phyloP scores from a whole-genome alignment of 2,888 invertebrate genomes.

The Troides aeacus region DNA sequence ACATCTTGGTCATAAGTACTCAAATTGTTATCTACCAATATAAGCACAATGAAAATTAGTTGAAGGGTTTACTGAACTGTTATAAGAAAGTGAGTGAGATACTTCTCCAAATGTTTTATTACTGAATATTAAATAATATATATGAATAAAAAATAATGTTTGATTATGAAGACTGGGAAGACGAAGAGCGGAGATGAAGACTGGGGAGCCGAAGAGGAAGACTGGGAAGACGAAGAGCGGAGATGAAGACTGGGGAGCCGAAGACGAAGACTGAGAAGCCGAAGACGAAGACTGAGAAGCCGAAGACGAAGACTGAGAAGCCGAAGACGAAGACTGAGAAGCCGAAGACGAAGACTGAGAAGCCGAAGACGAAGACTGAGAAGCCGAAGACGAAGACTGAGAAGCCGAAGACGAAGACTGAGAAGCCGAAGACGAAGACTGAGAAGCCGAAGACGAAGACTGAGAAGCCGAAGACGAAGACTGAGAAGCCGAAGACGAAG shows the following conservation, averaged over 20 bases:
- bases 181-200: background rate
- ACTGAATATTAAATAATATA: no score
- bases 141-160: no score
- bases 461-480: slow-evolving; percentile 19
- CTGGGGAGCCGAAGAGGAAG: background rate
- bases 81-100: no score
- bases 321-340: background rate
- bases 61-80: no score
- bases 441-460: slow-evolving; percentile 5
- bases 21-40: no score
- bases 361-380: background rate
- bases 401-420: background rate
- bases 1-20: no score
- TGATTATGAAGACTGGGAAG: slow-evolving; percentile 5
- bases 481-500: slow-evolving; percentile 2
- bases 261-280: slow-evolving; percentile 8
- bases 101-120: no score
- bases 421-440: slow-evolving; percentile 19
- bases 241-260: background rate
- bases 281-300: background rate
- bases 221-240: background rate
- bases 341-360: slow-evolving; percentile 4
- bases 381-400: slow-evolving; percentile 21
- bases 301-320: slow-evolving; percentile 1
- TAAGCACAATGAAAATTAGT: no score